A percentile compares a stretch with the other conserved stretches of the same genome.
phyloP scores from a whole-genome alignment of 2,113 vertebrate species.

The Serinus canaria region DNA sequence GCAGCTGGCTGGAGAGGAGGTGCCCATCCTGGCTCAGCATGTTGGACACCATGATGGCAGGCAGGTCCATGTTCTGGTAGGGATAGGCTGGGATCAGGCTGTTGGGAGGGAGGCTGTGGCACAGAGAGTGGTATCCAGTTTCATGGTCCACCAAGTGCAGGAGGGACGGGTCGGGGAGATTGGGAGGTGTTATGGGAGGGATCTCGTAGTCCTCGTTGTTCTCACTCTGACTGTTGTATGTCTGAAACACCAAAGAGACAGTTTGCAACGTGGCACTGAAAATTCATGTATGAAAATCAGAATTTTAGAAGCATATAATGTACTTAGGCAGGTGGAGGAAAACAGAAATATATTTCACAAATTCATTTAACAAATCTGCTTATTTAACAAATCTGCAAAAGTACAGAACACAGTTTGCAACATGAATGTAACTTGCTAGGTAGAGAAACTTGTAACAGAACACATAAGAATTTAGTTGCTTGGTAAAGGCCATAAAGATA shows the following conservation, averaged over 20 bases:
- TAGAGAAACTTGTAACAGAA: neutral
- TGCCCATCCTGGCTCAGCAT: slow-evolving; percentile 96
- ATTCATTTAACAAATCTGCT: neutral
- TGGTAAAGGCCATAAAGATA: neutral
- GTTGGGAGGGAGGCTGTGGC: slow-evolving; percentile 91
- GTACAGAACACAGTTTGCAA: neutral
- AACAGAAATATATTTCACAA: neutral
- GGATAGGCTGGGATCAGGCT: slow-evolving; percentile 94
- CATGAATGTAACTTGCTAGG: neutral
- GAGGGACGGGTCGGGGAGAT: slow-evolving; percentile 90
- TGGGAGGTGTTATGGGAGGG: slow-evolving; percentile 96
- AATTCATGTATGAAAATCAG: neutral
- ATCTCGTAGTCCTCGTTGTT: slow-evolving; percentile 97
- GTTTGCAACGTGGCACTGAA: neutral
- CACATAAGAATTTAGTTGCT: neutral
- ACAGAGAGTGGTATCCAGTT: slow-evolving; percentile 89
- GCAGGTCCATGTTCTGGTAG: slow-evolving; percentile 94
- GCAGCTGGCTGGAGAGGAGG: slow-evolving; percentile 93
- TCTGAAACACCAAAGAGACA: slow-evolving; percentile 74
- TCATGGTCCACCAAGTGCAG: slow-evolving; percentile 97
- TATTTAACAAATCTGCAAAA: neutral
- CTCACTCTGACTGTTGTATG: slow-evolving; percentile 85
- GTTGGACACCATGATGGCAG: slow-evolving; percentile 97
- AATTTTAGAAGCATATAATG: neutral
- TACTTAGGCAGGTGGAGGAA: neutral